Evolutionary conservation across 2,113 vertebrate species (phyloP).

Genomic region (Microtus pennsylvanicus): DNA sequence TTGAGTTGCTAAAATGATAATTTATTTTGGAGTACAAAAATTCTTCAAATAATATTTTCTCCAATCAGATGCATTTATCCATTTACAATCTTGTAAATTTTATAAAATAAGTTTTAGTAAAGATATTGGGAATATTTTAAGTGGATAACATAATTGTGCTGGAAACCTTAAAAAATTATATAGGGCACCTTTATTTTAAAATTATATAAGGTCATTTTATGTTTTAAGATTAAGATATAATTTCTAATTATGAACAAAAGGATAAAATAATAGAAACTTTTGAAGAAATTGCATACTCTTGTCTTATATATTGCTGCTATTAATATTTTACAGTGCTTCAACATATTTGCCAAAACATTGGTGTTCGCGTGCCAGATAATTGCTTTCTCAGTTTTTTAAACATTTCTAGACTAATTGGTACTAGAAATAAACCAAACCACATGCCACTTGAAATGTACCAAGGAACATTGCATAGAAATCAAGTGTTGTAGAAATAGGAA

Average conservation of each 20-base stretch:
- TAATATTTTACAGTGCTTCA: neutral
- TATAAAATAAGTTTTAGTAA: neutral
- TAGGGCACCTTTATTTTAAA: neutral
- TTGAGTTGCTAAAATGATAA: neutral
- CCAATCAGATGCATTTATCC: neutral
- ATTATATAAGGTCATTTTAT: neutral
- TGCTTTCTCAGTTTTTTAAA: conserved; percentile 40
- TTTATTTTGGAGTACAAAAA: neutral
- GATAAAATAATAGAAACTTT: neutral
- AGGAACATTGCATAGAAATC: conserved; percentile 30
- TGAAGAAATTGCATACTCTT: neutral
- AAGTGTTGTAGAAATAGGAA: neutral
- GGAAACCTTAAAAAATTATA: neutral
- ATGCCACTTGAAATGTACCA: conserved; percentile 11
- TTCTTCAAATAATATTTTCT: neutral
- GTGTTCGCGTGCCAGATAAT: conserved; percentile 25
- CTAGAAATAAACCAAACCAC: conserved; percentile 67
- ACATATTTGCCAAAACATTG: neutral
- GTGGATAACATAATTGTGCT: neutral
- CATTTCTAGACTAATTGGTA: conserved; percentile 70
- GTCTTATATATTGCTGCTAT: neutral
- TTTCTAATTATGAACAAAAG: neutral
- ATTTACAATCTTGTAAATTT: neutral
- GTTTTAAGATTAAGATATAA: neutral
- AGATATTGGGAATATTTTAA: neutral